Percentiles rank a stretch among this genome's conserved stretches.
These are phyloP conservation scores for Gopherus flavomarginatus DNA, from an alignment of 2,113 vertebrate species.

Conservation along the genomic window DNA sequence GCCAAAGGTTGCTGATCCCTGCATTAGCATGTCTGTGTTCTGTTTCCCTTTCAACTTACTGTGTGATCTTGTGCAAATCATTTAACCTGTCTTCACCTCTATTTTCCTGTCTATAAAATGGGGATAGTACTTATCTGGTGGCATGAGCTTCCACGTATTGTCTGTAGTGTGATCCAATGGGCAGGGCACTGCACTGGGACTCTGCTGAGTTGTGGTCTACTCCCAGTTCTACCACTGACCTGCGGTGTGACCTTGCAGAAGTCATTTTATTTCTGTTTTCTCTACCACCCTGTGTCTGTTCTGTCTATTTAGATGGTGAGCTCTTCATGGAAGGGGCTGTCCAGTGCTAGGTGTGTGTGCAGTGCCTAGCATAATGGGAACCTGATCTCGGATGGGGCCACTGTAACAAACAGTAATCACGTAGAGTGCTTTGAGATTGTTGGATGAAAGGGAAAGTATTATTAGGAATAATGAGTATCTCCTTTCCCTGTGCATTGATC, in stretches of 20 bases:
- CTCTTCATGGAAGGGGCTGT: not conserved
- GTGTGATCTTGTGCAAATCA: not conserved
- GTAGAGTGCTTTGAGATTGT: constrained; percentile 56
- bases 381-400: constrained; percentile 6
- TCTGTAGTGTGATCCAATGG: not conserved
- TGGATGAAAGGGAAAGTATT: constrained; percentile 36
- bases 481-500: not conserved
- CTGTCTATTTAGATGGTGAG: not conserved
- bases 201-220: not conserved
- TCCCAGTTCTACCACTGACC: not conserved
- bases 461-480: constrained; percentile 40
- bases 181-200: not conserved
- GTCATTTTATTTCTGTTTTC: constrained; percentile 7
- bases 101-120: not conserved
- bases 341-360: not conserved
- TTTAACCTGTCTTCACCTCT: not conserved
- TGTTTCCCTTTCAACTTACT: not conserved
- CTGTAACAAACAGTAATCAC: constrained; percentile 18
- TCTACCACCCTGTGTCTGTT: not conserved
- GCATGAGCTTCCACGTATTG: not conserved
- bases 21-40: not conserved
- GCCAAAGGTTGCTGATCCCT: too few relatives aligned
- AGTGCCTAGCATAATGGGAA: not conserved
- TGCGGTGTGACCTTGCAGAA: not conserved
- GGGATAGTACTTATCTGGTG: not conserved